Evolutionary conservation across 2,888 invertebrate species (phyloP).

Genomic region (Didymodactylos carnosus): DNA sequence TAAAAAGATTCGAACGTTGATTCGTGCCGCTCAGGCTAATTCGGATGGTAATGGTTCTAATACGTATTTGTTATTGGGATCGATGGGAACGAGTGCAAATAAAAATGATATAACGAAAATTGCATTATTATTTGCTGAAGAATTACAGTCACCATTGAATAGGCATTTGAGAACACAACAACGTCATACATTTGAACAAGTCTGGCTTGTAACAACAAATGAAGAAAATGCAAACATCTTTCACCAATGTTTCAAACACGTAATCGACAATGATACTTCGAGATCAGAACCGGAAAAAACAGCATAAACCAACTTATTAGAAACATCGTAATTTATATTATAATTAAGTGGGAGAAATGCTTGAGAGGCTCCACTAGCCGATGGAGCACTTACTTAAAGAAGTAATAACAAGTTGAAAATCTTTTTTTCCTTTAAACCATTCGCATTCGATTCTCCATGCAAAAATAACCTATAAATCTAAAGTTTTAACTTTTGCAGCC

Average conservation of each 20-base stretch:
- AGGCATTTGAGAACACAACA: not conserved
- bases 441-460: too few species aligned
- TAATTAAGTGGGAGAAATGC: too few species aligned
- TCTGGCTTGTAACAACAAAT: not conserved
- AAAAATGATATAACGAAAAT: not conserved
- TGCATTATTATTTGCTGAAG: not conserved
- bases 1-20: not conserved
- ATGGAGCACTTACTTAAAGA: too few species aligned
- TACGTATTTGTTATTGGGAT: not conserved
- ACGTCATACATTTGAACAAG: not conserved
- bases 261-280: too few species aligned
- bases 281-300: too few species aligned
- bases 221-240: not conserved
- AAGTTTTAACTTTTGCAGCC: too few species aligned
- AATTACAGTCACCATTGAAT: not conserved
- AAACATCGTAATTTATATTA: too few species aligned
- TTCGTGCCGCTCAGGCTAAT: not conserved
- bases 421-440: too few species aligned
- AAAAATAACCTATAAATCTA: too few species aligned
- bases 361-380: too few species aligned
- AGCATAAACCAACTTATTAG: too few species aligned
- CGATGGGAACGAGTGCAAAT: not conserved
- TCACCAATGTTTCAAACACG: not conserved
- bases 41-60: not conserved
- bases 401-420: too few species aligned